These are phyloP conservation scores for Palythoa caribaeorum DNA, from an alignment of 92 coral and sea anemone genomes.

Conservation along the genomic window DNA sequence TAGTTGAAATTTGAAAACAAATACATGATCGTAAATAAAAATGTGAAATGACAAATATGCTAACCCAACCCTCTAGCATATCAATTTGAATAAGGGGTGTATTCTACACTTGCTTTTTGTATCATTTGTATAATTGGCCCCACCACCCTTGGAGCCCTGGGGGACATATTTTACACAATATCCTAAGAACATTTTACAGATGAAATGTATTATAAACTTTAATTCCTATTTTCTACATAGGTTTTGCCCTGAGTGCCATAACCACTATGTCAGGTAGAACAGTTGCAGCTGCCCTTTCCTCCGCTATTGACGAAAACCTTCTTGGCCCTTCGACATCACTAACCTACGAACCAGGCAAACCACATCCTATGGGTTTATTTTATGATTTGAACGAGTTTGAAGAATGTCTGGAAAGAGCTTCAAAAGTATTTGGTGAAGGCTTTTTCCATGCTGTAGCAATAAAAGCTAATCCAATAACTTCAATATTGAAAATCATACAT, in stretches of 20 bases:
- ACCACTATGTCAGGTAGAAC: conserved; percentile 81
- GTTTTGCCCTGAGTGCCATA: neutral
- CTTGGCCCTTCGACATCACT: conserved; percentile 75
- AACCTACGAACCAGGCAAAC: conserved; percentile 59
- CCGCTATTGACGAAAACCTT: conserved; percentile 68
- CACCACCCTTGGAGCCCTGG: too few relatives aligned
- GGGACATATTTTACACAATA: too few relatives aligned
- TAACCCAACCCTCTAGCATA: too few relatives aligned
- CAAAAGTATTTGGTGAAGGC: conserved; percentile 84
- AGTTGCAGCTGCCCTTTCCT: conserved; percentile 67
- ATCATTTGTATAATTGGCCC: too few relatives aligned
- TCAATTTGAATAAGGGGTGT: too few relatives aligned
- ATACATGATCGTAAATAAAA: too few relatives aligned
- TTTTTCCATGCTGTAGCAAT: conserved; percentile 82
- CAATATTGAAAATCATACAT: conserved; percentile 65
- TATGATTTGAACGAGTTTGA: conserved; percentile 92
- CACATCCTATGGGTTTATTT: conserved; percentile 86
- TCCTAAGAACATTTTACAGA: too few relatives aligned
- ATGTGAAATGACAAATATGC: too few relatives aligned
- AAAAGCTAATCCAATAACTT: conserved; percentile 87
- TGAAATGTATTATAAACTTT: too few relatives aligned
- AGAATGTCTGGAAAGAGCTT: conserved; percentile 73
- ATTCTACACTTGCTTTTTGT: too few relatives aligned
- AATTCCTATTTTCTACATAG: neutral
- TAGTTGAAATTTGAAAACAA: too few relatives aligned